Conservation (phyloP, 2,888 invertebrate genomes). For the Eueremaeus valkanovi region DNA sequence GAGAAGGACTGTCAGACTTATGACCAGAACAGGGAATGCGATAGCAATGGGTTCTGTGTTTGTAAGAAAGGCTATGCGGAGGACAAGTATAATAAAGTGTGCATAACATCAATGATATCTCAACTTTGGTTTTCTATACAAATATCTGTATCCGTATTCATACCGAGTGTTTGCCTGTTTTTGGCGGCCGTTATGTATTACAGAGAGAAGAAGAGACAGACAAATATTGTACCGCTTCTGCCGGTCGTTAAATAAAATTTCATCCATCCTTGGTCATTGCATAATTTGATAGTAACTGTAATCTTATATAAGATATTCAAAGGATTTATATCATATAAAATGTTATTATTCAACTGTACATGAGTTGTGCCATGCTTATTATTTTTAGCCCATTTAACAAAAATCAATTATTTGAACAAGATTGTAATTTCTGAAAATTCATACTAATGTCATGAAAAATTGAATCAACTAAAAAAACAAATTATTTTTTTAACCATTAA, state of each 20-base stretch:
- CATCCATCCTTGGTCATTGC: no score
- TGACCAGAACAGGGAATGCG: background rate
- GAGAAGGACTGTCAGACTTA: constrained; percentile 6
- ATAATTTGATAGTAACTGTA: no score
- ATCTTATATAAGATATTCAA: no score
- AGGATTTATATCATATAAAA: no score
- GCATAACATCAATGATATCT: constrained; percentile 2
- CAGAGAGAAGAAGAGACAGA: background rate
- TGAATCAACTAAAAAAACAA: no score
- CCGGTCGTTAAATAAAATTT: background rate
- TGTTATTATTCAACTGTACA: no score
- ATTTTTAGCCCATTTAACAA: no score
- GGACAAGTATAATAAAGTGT: background rate
- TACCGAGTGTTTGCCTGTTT: background rate
- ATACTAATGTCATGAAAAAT: no score
- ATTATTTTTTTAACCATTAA: no score
- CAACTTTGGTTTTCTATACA: background rate
- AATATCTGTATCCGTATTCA: background rate
- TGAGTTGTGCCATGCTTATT: no score
- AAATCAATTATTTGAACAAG: no score
- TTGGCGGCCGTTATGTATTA: constrained; percentile 11
- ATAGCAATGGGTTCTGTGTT: constrained; percentile 6
- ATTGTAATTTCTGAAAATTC: no score
- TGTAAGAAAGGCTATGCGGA: background rate
- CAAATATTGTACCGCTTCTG: background rate